Evolutionary conservation across 2,888 invertebrate genomes (phyloP), one percentile per base, ranked within the genome.

Genomic region (Vanessa cardui): DNA sequence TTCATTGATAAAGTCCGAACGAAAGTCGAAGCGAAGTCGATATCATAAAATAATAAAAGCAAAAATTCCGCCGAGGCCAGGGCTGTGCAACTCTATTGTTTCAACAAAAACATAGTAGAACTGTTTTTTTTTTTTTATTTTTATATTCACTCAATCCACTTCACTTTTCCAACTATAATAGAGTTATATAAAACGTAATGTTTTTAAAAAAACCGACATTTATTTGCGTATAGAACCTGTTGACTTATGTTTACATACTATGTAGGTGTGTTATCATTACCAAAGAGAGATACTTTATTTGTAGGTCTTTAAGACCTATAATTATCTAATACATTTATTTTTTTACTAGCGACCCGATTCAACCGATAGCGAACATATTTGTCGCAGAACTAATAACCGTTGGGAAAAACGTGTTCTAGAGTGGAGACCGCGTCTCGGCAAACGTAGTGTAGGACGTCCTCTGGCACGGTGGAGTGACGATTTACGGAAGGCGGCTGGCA

Each of bases 251-350:
- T 15, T 50, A 26, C 26, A 26, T 26, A 26, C 26, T 26, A 21
- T 50, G 50, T 50, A 50, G 50, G 50, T 21, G 50, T 50, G 12
- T 50, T n/a, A n/a, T n/a, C n/a, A n/a, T n/a, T n/a, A n/a, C n/a
- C n/a, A n/a, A n/a, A n/a, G n/a, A n/a, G n/a, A n/a, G n/a, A n/a
- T n/a, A n/a, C n/a, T n/a, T n/a, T n/a, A n/a, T n/a, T n/a, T n/a
- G n/a, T n/a, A n/a, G n/a, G n/a, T n/a, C n/a, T n/a, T n/a, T n/a
- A n/a, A n/a, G n/a, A n/a, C n/a, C n/a, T n/a, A n/a, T n/a, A n/a
- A n/a, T n/a, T n/a, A n/a, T n/a, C n/a, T n/a, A n/a, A n/a, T n/a
- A n/a, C n/a, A n/a, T n/a, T n/a, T n/a, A n/a, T n/a, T n/a, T n/a
- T n/a, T n/a, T n/a, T n/a, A n/a, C n/a, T n/a, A n/a, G n/a, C n/a